phyloP scores from a whole-genome alignment of 2,888 invertebrate species.

The Beris chalybata region DNA sequence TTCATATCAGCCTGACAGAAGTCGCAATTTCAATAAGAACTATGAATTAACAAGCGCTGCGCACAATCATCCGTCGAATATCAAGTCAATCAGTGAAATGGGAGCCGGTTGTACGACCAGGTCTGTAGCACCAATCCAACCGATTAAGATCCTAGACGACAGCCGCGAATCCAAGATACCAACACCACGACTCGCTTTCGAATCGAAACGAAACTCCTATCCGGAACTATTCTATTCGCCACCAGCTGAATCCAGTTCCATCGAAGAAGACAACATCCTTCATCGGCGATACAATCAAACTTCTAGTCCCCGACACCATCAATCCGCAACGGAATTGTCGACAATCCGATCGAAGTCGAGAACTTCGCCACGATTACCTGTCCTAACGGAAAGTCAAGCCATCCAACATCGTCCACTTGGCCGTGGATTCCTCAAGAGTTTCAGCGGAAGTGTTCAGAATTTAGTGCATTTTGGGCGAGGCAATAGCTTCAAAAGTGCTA shows the following conservation, averaged over 20 bases:
- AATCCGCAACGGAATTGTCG: conserved; percentile 2
- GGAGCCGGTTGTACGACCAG: conserved; percentile 30
- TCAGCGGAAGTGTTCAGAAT: conserved; percentile 39
- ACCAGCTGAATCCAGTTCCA: conserved; percentile 28
- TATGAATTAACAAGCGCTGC: conserved; percentile 13
- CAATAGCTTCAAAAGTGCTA: conserved; percentile 34
- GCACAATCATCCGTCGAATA: background rate
- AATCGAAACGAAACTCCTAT: conserved; percentile 5
- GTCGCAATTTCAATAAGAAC: conserved; percentile 1
- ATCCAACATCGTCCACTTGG: conserved; percentile 5
- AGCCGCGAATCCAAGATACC: conserved; percentile 5
- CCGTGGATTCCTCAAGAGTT: conserved; percentile 27
- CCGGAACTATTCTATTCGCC: conserved; percentile 16
- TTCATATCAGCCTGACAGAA: conserved; percentile 1
- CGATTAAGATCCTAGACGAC: conserved; percentile 16
- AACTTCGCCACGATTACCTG: conserved; percentile 5
- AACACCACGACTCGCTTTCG: background rate
- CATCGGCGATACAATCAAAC: conserved; percentile 31
- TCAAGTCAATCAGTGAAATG: conserved; percentile 17
- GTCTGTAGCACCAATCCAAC: conserved; percentile 6
- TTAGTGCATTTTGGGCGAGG: conserved; percentile 25
- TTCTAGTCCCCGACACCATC: conserved; percentile 2
- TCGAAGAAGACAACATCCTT: conserved; percentile 37
- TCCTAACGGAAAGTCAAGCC: conserved; percentile 19
- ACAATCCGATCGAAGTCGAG: conserved; percentile 3